Evolutionary conservation across 2,888 invertebrate species (phyloP), one percentile per base, ranked within the genome.

Genomic region (Orthonychiurus folsomi): DNA sequence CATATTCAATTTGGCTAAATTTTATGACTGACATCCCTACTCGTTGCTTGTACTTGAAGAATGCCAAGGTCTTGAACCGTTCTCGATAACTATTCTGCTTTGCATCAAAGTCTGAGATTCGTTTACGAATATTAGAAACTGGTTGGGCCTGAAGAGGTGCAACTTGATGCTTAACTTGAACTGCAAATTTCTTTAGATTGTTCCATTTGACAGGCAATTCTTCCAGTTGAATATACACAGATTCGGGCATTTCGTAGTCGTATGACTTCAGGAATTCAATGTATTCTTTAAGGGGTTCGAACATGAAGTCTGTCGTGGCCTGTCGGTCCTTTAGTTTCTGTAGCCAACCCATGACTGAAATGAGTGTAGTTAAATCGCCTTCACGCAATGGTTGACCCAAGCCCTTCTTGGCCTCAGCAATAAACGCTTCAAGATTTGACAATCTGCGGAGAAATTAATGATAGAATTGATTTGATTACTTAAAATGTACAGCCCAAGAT

Each of bases 161-260:
- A 26, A 96, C 93, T 78, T 91, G 90, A 76, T 94, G 94, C 76
- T 94, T 94, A 2, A 93, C 88, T 48, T 89, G 89, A 24, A 88
- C 79, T 0, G 93, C 91, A 63, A 93, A 83, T 79, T 94, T 95
- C 77, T 95, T 95, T 0, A 93, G 93, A 70, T 91, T 88, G 73
- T 86, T 87, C 96, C 96, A 96, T 77, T 93, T 92, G 75, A 94
- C 94, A 15, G 96, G 96, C 60, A 96, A 78, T 78, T 95, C 94
- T 83, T 92, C 80, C 53, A 96, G 79, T 68, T 93, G 82, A 3
- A 91, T 88, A 76, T 94, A 93, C 1, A 95, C 92, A 80, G 93
- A 93, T 78, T 96, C 95, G 0, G 95, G 92, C 75, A 96, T 89
- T 76, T 96, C 95, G 83, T 93, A 93, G 74, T 94, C 93, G 76